Base-by-base conservation (phyloP, 2,113 vertebrate species). In the Paracanthobrama guichenoti region DNA sequence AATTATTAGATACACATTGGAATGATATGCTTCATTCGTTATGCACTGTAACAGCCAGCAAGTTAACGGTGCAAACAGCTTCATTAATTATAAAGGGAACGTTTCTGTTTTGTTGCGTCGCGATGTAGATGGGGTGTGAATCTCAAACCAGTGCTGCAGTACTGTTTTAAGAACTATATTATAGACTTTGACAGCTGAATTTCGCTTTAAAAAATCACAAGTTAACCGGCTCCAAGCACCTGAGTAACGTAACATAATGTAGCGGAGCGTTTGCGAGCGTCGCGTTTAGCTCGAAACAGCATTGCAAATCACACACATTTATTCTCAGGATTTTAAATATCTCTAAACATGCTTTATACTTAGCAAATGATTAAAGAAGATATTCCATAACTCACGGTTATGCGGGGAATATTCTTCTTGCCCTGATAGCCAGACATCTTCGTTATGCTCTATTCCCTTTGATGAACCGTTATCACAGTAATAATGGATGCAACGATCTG, bases 351-450 rank as follows among this genome's bases (percentile, higher is more conserved):
- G 8, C 26, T 13, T 53, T 53, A 57, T 12, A 2, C 11, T 35
- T 7, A 3, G 18, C 7, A 13, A 44, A 67, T 48, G 18, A 46
- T 66, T 12, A 77, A 48, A 77, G 57, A 24, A 48, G 64, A 22
- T 78, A 31, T 82, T 75, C 72, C 64, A 66, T 79, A 71, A 94
- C 97, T 98, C 95, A 99, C 97, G 92, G 97, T 98, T 94, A 99
- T 99, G 93, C 97, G 97, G 50, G 97, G 97, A 73, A 99, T 99
- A 87, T 99, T 99, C 94, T 98, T 99, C 96, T 96, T 97, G 89
- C 96, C 96, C 91, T 97, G 96, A 85, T 97, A 97, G 81, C 91
- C 91, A 91, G 97, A 99, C 97, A 99, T 98, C 88, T 94, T 93
- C 89, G 53, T 89, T 87, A 86, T 86, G 89, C 60, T 82, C 26